Evolutionary conservation across 1,140 invertebrate genomes (phyloP), one percentile per base, ranked within the genome.

Genomic region (Macrotrachela quadricornifera): DNA sequence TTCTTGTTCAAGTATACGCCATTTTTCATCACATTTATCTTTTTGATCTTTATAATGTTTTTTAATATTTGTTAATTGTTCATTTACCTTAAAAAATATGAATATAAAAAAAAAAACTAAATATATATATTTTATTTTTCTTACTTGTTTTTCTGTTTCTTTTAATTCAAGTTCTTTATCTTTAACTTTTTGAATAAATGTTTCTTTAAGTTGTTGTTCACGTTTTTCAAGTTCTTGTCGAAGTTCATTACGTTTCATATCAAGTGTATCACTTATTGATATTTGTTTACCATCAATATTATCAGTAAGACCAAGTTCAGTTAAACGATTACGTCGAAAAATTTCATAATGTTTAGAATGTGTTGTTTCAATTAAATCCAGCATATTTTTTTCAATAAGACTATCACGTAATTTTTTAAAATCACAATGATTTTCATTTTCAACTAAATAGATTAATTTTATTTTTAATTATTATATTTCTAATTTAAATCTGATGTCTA

Each of bases 341-440:
- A 91, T 71, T 73, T 97, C 92, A 73, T 95, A 99, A 69, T 97
- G 90, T 10, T 78, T 77, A 49, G 78, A 78, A 68, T 99, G 91
- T 13, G 94, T 99, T 70, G 87, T 85, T 66, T 97, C 91, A 57
- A 88, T 75, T 79, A 99, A 82, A 68, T 97, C 90, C 72, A 97
- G 91, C 86, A 97, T 96, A 67, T 99, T 99, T 8, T 87, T 95
- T 59, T 91, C 76, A 59, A 97, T 87, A 49, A 99, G 67, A 84
- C 96, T 96, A 72, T 99, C 92, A 39, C 94, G 77, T 14, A 99
- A 75, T 72, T 95, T 94, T 9, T 95, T 85, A 73, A 97, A 99
- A 72, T 99, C 94, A 69, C 92, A 97, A 71, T 99, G 94, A 14
- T 80, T 79, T 73, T 97, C 91, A 71, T 96, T 97, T 73, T 99